phyloP scores from a whole-genome alignment of 2,113 vertebrate genomes.

The Ictalurus punctatus region DNA sequence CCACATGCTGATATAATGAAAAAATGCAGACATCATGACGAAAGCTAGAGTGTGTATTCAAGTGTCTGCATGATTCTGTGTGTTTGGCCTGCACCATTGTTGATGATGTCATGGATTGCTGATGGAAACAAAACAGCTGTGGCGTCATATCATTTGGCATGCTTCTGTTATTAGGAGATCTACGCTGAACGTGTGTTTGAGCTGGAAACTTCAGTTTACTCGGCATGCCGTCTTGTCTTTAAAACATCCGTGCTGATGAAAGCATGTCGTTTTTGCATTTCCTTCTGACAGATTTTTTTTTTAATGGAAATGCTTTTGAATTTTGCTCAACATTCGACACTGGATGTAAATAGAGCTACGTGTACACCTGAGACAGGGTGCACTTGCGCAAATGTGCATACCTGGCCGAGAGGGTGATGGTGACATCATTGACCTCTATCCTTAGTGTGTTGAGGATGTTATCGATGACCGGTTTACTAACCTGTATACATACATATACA shows the following conservation, averaged over 20 bases:
- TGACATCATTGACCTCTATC: constrained; percentile 83
- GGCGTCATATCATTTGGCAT: not conserved
- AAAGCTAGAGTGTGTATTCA: not conserved
- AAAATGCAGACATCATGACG: not conserved
- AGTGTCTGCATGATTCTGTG: not conserved
- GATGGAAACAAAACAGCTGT: not conserved
- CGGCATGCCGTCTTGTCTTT: not conserved
- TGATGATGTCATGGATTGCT: not conserved
- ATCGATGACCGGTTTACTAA: constrained; percentile 84
- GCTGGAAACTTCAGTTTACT: not conserved
- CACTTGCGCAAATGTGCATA: constrained; percentile 58
- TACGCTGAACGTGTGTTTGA: not conserved
- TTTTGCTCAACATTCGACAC: not conserved
- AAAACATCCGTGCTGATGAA: not conserved
- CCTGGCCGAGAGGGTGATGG: constrained; percentile 89
- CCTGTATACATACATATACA: constrained; percentile 69
- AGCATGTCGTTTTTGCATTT: not conserved
- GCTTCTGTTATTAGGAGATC: not conserved
- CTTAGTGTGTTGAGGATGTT: constrained; percentile 82
- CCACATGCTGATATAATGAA: not conserved
- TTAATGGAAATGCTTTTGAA: not conserved
- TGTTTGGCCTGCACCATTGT: not conserved
- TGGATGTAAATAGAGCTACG: not conserved
- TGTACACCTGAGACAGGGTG: not conserved
- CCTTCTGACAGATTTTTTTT: not conserved